Conservation (phyloP, 2,888 invertebrate genomes). For the Brenthis daphne region DNA sequence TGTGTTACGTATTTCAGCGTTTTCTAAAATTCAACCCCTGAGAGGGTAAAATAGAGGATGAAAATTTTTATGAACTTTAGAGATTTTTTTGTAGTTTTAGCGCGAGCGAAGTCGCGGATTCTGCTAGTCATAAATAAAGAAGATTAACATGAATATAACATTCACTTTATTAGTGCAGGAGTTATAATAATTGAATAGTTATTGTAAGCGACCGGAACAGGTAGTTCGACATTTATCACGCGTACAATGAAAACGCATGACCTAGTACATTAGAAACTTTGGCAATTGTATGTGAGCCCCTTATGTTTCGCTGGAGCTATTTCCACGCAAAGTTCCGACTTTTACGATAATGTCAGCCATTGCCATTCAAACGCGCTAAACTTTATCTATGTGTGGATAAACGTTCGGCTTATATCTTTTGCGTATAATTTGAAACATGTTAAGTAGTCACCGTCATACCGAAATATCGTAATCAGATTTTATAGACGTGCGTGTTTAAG, state of each 20-base stretch:
- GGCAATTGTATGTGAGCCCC: conserved; percentile 80
- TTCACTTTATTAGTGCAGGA: neutral
- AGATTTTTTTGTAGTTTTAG: too few relatives aligned
- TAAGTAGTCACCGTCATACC: conserved; percentile 30
- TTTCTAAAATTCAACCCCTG: too few relatives aligned
- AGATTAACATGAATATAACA: neutral
- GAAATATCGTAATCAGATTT: conserved; percentile 5
- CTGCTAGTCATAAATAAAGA: neutral
- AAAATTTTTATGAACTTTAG: too few relatives aligned
- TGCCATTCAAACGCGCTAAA: conserved; percentile 81
- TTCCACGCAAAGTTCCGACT: conserved; percentile 78
- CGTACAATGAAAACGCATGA: conserved; percentile 70
- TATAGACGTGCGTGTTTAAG: neutral
- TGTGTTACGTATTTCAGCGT: too few relatives aligned
- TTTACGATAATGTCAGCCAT: conserved; percentile 82
- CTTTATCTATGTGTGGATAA: conserved; percentile 81
- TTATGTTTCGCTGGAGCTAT: conserved; percentile 78
- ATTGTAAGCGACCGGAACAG: conserved; percentile 42
- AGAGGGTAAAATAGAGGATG: too few relatives aligned
- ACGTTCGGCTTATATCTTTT: conserved; percentile 66
- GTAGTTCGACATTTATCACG: conserved; percentile 72
- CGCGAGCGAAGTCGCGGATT: too few relatives aligned
- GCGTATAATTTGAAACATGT: conserved; percentile 48
- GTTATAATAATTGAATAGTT: conserved; percentile 15
- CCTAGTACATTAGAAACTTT: conserved; percentile 77